phyloP scores from a whole-genome alignment of 2,888 invertebrate species.

The Rotaria magnacalcarata region DNA sequence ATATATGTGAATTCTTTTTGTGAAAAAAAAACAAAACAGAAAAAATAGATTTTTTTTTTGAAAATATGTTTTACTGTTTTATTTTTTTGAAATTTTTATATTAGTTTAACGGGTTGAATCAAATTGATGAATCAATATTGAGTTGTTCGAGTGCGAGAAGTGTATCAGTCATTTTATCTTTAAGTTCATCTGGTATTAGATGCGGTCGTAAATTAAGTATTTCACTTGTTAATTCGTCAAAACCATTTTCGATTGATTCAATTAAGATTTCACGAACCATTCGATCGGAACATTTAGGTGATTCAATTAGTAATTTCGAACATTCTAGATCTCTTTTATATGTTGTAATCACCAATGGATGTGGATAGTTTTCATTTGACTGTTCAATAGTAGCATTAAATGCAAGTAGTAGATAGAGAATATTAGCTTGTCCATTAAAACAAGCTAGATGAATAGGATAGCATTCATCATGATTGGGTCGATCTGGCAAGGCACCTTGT shows the following conservation, averaged over 20 bases:
- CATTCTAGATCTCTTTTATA: constrained; percentile 9
- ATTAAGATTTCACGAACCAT: not conserved
- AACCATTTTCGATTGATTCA: constrained; percentile 5
- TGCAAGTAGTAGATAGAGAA: not conserved
- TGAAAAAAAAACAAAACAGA: not conserved
- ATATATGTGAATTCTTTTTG: not conserved
- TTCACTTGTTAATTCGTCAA: constrained; percentile 6
- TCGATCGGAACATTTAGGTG: constrained; percentile 12
- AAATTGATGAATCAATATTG: not conserved
- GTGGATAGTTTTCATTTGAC: constrained; percentile 28
- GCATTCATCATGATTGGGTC: not conserved
- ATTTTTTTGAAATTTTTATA: not conserved
- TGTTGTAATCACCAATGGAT: constrained; percentile 34
- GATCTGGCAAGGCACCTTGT: constrained; percentile 9
- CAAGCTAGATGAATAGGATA: constrained; percentile 26
- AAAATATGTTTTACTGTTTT: constrained; percentile 13
- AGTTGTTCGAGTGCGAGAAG: constrained; percentile 20
- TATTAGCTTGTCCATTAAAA: constrained; percentile 13
- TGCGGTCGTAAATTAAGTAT: not conserved
- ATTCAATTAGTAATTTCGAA: constrained; percentile 17
- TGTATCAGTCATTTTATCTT: constrained; percentile 21
- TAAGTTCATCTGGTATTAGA: constrained; percentile 24
- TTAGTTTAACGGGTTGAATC: not conserved
- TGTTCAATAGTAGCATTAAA: constrained; percentile 9
- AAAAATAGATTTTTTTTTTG: not conserved